Conservation (phyloP, 2,113 vertebrate genomes). For the Corythornis cristatus region DNA sequence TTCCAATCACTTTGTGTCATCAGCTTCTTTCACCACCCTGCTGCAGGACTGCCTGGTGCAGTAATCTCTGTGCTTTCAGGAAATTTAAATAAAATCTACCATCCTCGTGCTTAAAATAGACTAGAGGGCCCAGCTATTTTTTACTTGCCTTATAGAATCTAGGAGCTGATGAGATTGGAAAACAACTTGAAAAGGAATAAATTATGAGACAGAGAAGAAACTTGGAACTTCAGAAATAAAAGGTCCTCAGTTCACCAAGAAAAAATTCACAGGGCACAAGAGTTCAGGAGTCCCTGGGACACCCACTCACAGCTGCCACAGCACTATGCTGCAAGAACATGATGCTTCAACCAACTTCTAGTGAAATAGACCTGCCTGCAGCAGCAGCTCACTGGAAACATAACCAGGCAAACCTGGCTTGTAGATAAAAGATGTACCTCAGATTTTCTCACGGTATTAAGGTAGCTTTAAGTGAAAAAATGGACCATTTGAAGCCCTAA, state of each 20-base stretch:
- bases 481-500: too few species aligned
- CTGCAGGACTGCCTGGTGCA: background rate
- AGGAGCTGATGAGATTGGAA: background rate
- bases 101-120: conserved; percentile 8
- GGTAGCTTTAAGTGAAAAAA: background rate
- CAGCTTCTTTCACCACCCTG: background rate
- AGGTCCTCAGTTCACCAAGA: background rate
- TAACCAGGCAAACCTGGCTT: background rate
- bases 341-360: background rate
- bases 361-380: background rate
- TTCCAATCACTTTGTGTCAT: background rate
- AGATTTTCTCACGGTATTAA: background rate
- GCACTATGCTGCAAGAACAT: fast-evolving
- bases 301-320: background rate
- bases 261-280: background rate
- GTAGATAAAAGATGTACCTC: background rate
- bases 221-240: background rate
- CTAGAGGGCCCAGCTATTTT: background rate
- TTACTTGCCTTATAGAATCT: background rate
- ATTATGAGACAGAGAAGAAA: background rate
- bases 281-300: background rate
- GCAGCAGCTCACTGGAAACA: background rate
- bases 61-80: conserved; percentile 17
- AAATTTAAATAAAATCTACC: background rate
- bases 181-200: background rate